These are phyloP conservation scores for Uropsilus gracilis DNA, from an alignment of 2,113 vertebrate species.

Conservation along the genomic window DNA sequence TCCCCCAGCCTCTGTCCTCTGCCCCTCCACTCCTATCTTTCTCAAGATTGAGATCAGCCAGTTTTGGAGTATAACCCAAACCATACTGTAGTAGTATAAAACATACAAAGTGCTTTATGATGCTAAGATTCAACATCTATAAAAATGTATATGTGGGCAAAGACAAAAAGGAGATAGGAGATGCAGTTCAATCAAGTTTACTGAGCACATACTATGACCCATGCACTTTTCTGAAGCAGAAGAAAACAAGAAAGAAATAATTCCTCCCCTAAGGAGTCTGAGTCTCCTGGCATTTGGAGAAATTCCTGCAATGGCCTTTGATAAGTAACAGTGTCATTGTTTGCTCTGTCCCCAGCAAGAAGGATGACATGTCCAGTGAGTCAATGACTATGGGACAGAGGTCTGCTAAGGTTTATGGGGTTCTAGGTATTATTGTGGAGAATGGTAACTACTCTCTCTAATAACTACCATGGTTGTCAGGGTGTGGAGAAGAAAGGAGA, in stretches of 20 bases:
- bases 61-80: background rate
- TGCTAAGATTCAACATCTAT: background rate
- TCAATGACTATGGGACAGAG: background rate
- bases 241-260: background rate
- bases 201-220: background rate
- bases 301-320: background rate
- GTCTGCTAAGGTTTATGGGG: background rate
- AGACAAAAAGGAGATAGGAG: background rate
- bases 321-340: background rate
- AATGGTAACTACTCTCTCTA: background rate
- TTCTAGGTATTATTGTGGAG: background rate
- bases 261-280: background rate
- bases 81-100: constrained; percentile 6
- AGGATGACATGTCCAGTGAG: background rate
- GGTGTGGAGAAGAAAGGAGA: background rate
- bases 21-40: no score
- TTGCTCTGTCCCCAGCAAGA: background rate
- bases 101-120: constrained; percentile 3
- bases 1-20: no score
- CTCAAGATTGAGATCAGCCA: background rate
- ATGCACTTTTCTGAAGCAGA: background rate
- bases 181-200: background rate
- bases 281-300: background rate
- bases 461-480: background rate
- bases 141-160: background rate